Evolutionary conservation across 2,113 vertebrate species (phyloP).

Genomic region (Suncus etruscus): DNA sequence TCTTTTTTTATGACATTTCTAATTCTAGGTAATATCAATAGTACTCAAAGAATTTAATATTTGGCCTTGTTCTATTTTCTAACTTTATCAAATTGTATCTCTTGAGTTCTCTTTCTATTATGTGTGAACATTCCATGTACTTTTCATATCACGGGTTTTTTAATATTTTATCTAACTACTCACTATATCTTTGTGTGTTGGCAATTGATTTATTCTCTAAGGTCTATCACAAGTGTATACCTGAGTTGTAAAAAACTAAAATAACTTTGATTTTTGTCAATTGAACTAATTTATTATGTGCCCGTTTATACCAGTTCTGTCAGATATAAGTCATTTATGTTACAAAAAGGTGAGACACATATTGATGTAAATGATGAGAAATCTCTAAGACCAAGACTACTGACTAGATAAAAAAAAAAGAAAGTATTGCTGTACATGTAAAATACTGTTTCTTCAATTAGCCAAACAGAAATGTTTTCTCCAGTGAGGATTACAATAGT

Average conservation of each 20-base stretch:
- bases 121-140: neutral
- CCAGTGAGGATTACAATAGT: neutral
- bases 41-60: neutral
- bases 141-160: neutral
- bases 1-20: neutral
- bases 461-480: neutral
- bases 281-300: neutral
- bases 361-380: neutral
- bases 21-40: neutral
- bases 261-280: neutral
- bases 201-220: neutral
- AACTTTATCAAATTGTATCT: neutral
- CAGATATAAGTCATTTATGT: neutral
- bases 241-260: neutral
- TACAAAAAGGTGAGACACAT: neutral
- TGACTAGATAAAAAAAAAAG: neutral
- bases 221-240: neutral
- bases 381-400: neutral
- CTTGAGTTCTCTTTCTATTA: neutral
- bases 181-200: neutral
- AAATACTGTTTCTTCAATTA: neutral
- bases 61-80: neutral
- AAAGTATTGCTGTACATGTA: neutral
- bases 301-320: neutral
- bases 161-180: neutral